These are phyloP conservation scores for Venusia cambrica DNA, from an alignment of 2,888 invertebrate genomes.

Conservation along the genomic window DNA sequence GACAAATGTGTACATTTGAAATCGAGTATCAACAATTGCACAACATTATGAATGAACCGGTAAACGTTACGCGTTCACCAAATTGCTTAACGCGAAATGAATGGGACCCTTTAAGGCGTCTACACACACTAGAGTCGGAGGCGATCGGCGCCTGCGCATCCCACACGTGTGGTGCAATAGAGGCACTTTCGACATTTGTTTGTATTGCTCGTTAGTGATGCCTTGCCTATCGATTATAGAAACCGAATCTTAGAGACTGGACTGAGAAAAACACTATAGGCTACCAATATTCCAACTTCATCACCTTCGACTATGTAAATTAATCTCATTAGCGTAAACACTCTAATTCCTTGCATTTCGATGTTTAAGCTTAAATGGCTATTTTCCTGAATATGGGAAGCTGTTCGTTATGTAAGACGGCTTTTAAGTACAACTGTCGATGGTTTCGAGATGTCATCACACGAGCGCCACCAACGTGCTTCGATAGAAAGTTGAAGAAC, in stretches of 20 bases:
- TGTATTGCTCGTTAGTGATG: constrained; percentile 65
- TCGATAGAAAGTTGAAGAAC: constrained; percentile 76
- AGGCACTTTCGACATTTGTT: constrained; percentile 75
- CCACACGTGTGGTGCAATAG: constrained; percentile 78
- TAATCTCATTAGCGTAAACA: constrained; percentile 38
- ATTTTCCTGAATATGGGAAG: constrained; percentile 32
- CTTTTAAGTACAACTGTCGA: constrained; percentile 41
- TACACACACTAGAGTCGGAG: constrained; percentile 51
- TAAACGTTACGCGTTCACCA: constrained; percentile 70
- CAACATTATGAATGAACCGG: constrained; percentile 71
- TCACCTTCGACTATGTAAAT: constrained; percentile 37
- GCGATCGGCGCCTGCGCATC: constrained; percentile 70
- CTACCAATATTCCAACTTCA: constrained; percentile 38
- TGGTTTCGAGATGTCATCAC: constrained; percentile 50
- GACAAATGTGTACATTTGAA: constrained; percentile 31
- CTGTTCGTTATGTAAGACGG: constrained; percentile 29
- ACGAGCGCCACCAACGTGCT: constrained; percentile 57
- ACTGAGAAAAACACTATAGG: constrained; percentile 40
- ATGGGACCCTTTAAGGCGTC: constrained; percentile 69
- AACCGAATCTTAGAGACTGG: constrained; percentile 54
- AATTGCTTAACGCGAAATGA: constrained; percentile 78
- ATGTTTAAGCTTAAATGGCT: constrained; percentile 25
- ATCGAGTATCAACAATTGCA: constrained; percentile 54
- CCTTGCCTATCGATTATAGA: constrained; percentile 62
- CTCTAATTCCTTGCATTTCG: constrained; percentile 32